Conservation (phyloP, 2,888 invertebrate species). For the Elmis aenea region DNA sequence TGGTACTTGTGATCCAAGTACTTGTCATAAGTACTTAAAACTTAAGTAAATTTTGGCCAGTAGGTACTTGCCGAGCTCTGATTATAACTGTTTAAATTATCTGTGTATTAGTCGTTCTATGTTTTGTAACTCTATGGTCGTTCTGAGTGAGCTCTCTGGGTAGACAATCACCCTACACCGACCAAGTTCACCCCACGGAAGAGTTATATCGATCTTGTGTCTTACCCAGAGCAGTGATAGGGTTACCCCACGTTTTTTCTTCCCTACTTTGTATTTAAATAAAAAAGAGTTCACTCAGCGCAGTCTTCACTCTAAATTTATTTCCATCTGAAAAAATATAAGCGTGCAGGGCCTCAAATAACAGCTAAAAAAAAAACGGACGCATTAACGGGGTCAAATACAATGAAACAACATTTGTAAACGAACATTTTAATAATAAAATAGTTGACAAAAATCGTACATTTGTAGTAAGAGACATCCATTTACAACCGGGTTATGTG, state of each 20-base stretch:
- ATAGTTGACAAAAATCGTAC: conserved; percentile 46
- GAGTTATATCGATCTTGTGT: conserved; percentile 51
- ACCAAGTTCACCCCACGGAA: conserved; percentile 47
- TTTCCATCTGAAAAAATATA: too few relatives aligned
- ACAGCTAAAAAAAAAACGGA: too few relatives aligned
- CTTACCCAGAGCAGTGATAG: conserved; percentile 45
- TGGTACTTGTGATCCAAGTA: too few relatives aligned
- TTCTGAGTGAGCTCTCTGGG: conserved; percentile 19
- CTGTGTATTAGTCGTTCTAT: too few relatives aligned
- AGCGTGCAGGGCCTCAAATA: too few relatives aligned
- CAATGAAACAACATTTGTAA: conserved; percentile 30
- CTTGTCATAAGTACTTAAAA: too few relatives aligned
- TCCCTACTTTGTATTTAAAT: conserved; percentile 32
- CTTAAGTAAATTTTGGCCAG: too few relatives aligned
- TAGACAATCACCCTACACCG: conserved; percentile 34
- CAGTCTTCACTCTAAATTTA: too few relatives aligned
- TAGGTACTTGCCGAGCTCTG: too few relatives aligned
- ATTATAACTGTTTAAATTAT: too few relatives aligned
- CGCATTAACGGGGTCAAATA: too few relatives aligned
- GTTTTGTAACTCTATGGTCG: conserved; percentile 17
- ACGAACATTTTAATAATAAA: conserved; percentile 48
- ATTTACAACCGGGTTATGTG: conserved; percentile 30
- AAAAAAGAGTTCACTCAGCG: conserved; percentile 26
- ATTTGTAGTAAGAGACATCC: conserved; percentile 34
- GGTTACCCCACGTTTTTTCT: conserved; percentile 41